Evolutionary conservation across 2,797 vertebrate genomes (phyloP).

Genomic region (Coluber constrictor): DNA sequence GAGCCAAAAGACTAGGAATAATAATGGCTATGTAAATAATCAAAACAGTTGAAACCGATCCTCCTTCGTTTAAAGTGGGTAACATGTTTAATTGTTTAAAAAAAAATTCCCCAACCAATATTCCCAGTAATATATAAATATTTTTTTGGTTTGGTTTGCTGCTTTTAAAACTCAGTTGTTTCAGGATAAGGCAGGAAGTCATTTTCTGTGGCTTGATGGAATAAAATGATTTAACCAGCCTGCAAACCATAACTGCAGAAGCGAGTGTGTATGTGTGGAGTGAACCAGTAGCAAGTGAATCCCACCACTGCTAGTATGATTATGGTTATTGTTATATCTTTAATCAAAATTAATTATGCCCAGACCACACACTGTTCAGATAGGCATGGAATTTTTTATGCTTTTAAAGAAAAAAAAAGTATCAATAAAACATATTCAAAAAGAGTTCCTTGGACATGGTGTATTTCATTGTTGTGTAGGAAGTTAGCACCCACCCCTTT

Average conservation of each 20-base stretch:
- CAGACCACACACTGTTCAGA: too few relatives aligned
- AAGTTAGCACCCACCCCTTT: too few relatives aligned
- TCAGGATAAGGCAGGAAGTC: not conserved
- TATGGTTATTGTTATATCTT: too few relatives aligned
- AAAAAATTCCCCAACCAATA: not conserved
- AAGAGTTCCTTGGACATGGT: too few relatives aligned
- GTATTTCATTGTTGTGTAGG: not conserved
- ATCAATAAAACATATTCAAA: too few relatives aligned
- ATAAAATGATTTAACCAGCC: not conserved
- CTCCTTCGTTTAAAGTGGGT: not conserved
- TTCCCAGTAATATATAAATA: not conserved
- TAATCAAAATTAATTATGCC: too few relatives aligned
- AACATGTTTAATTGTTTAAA: not conserved
- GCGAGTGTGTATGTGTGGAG: too few relatives aligned
- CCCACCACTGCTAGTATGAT: too few relatives aligned
- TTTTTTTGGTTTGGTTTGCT: not conserved
- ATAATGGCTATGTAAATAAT: not conserved
- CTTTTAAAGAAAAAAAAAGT: too few relatives aligned
- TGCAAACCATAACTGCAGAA: not conserved
- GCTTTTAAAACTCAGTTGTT: not conserved
- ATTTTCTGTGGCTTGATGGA: not conserved
- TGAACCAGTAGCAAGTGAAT: too few relatives aligned
- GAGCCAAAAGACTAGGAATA: not conserved
- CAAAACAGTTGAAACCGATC: not conserved
- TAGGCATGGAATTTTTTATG: too few relatives aligned